Base-by-base conservation (phyloP, 2,888 invertebrate species). In the Synergus gifuensis region DNA sequence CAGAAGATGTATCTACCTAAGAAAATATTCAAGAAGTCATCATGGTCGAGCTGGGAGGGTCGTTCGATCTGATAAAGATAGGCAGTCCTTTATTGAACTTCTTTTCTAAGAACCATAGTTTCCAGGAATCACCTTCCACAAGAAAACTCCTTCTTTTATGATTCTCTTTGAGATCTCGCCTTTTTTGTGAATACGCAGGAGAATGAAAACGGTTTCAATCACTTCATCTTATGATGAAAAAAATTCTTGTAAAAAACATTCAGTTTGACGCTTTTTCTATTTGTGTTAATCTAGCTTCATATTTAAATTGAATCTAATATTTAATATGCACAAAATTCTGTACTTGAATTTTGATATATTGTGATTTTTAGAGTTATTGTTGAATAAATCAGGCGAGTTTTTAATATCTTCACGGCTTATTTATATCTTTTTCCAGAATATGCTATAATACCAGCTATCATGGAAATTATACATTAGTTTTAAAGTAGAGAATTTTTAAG, bases 61-160 rank as follows among this genome's bases (percentile, higher is more conserved):
- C 81, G 82, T 76, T 78, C 79, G 82, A 86, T 86, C 86, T 85
- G 86, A 86, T 86, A 86, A 85, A 81, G 82, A 84, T 84, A 84
- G 46, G 46, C 49, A 69, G 22, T 28, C 69, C 69, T 46, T 69
- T 69, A 69, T 69, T 69, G 69, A 69, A 69, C 46, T 69, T 49
- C 69, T 69, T 49, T 69, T 22, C 63, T 63, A 63, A 63, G 63
- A 69, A 49, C 69, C 49, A 69, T 46, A 49, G 69, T 69, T 69
- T 69, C 22, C 69, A 46, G 67, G 22, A 67, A 69, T 69, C 69
- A 69, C 46, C 46, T 49, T 69, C 69, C 49, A 28, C 22, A 22
- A 8, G 14, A 22, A 49, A 46, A 49, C 28, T 44, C 46, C 16
- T 22, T 49, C 28, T 49, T 49, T 69, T 69, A 9, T 54, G 22